These are phyloP conservation scores for Siphlonurus alternatus DNA, from an alignment of 2,888 invertebrate species.

Conservation along the genomic window DNA sequence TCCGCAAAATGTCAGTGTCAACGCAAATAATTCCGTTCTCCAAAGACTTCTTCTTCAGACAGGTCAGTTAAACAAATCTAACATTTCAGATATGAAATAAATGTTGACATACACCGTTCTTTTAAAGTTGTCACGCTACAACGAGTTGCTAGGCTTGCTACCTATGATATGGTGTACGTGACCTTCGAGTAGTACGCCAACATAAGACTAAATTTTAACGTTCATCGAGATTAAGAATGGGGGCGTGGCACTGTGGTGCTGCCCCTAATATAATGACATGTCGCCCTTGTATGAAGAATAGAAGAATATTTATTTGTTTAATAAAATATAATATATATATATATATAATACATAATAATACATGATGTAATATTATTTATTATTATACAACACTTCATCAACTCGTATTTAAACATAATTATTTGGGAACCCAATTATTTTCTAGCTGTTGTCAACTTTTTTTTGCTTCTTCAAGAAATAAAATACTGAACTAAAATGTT, in stretches of 20 bases:
- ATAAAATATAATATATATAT: too few relatives aligned
- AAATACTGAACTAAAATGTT: too few relatives aligned
- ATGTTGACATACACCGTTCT: too few relatives aligned
- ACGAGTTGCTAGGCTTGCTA: not conserved
- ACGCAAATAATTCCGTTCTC: slow-evolving; percentile 12
- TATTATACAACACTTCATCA: too few relatives aligned
- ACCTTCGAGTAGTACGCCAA: not conserved
- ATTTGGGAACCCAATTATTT: not conserved
- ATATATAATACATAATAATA: too few relatives aligned
- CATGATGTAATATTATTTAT: too few relatives aligned
- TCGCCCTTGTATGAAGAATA: too few relatives aligned
- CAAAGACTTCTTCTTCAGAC: slow-evolving; percentile 18
- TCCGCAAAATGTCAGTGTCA: slow-evolving; percentile 5
- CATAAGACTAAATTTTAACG: too few relatives aligned
- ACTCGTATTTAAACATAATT: too few relatives aligned
- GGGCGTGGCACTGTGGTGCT: not conserved
- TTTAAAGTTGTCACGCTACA: not conserved
- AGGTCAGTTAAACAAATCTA: slow-evolving; percentile 13
- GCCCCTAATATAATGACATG: too few relatives aligned
- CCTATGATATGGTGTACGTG: not conserved
- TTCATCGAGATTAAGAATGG: not conserved
- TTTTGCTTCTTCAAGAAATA: not conserved
- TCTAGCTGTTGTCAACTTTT: not conserved
- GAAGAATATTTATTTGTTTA: too few relatives aligned
- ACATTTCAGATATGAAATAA: not conserved